Evolutionary conservation across 1,140 invertebrate species (phyloP), one percentile per base, ranked within the genome.

Genomic region (Portunus trituberculatus): DNA sequence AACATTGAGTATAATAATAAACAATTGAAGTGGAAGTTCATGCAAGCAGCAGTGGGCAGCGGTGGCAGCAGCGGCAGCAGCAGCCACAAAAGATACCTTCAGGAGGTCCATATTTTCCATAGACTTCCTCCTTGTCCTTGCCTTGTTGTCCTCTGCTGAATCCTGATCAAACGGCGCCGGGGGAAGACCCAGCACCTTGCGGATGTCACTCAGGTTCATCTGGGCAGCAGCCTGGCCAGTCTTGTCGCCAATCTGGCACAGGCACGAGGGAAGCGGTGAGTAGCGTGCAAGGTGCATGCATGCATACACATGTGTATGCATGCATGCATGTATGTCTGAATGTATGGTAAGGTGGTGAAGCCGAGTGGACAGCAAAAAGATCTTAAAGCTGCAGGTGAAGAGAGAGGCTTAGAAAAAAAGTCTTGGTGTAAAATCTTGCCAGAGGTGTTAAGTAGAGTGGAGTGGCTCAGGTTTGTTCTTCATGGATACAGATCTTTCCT

Each of bases 61-160:
- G 31, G 83, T 20, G 28, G 31, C 28, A 39, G 86, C 86, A 39
- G 86, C 86, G 39, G 86, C 31, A 39, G 31, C 86, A 87, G 86
- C 86, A 8, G 86, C 86, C 31, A 88, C 31, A 39, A 95, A 96
- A 95, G 97, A 97, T 95, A 99, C 98, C 97, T 99, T 99, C 97
- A 99, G 98, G 25, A 99, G 97, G 97, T 99, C 98, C 97, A 99
- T 98, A 97, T 99, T 99, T 97, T 99, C 99, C 99, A 99, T 99
- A 97, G 99, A 99, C 97, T 99, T 98, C 93, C 99, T 97, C 96
- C 99, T 98, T 86, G 91, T 92, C 31, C 95, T 84, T 46, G 95
- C 92, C 29, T 94, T 95, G 76, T 45, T 84, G 91, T 95, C 95
- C 46, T 93, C 92, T 0, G 95, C 83, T 31, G 87, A 86, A n/a